Base-by-base conservation (phyloP, 1,140 invertebrate species). In the Trichoplusia ni region DNA sequence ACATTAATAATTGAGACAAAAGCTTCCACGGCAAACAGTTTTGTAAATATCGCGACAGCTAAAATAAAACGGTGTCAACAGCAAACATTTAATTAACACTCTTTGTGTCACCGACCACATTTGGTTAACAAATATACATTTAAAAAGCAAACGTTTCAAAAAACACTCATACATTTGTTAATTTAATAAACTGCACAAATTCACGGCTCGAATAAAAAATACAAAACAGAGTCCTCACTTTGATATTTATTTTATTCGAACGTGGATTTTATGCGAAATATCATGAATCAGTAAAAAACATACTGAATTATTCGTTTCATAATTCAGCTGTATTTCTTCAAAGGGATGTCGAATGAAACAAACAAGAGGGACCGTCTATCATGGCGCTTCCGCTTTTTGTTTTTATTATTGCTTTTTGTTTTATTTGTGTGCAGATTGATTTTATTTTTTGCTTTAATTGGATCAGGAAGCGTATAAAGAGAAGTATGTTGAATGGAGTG, bases 201-300 rank as follows among this genome's bases (percentile, higher is more conserved):
- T 5, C 11, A 29, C 14, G 14, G 27, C 29, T 33, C 4, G 4
- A n/a, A 35, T 51, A 23, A 33, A 31, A 49, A 40, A 40, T 14
- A 25, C 21, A 54, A 40, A n/a, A 23, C 2, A 35, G 2, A 23
- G 23, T 35, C 18, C 16, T 16, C 21, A 9, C 13, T 56, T 40
- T 56, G 13, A 27, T 56, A 56, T 56, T 56, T 56, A 56, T 40
- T 27, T 40, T 37, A 40, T 38, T 27, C 37, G 53, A 37, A 16
- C 56, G 38, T 8, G 21, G 9, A n/a, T 38, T 23, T 51, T 58
- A 42, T 42, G 42, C 18, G 14, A 59, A 58, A 46, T 44, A 44
- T 33, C 56, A 11, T 59, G 42, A 59, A 46, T 59, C 56, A 46
- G 16, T 46, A 27, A 33, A 59, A 38, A 56, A 56, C 33, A 14